Percentiles rank a stretch among this genome's conserved stretches.
Evolutionary conservation across 2,113 vertebrate species (phyloP).

Genomic region (Fulmarus glacialis): DNA sequence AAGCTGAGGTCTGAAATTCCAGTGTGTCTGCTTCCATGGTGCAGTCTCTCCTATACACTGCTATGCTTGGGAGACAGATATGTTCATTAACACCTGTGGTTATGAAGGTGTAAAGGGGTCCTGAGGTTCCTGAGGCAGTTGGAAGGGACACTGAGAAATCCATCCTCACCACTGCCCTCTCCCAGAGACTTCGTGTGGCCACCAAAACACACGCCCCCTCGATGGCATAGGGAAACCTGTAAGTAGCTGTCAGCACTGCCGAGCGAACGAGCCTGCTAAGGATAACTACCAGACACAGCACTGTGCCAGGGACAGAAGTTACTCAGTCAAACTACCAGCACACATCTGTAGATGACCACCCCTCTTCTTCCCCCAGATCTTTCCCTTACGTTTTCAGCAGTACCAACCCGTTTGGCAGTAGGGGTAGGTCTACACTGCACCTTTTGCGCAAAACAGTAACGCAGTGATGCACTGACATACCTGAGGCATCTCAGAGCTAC

Average conservation of each 20-base stretch:
- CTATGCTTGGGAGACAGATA: background rate
- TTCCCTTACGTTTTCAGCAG: background rate
- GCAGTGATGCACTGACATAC: background rate
- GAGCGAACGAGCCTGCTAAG: accelerated
- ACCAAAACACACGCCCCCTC: background rate
- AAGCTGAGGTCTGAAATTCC: background rate
- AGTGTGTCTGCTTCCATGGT: background rate
- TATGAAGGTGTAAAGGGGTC: background rate
- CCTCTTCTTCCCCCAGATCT: background rate
- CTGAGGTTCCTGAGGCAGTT: background rate
- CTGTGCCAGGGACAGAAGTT: background rate
- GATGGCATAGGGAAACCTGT: background rate
- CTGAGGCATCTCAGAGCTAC: background rate
- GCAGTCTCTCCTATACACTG: background rate
- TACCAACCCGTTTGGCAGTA: background rate
- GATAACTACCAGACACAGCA: background rate
- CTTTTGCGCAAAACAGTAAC: background rate
- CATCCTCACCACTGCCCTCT: background rate
- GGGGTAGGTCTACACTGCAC: background rate
- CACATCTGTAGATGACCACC: background rate
- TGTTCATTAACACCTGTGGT: no score
- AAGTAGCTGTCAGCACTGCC: background rate
- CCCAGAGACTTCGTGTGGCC: background rate
- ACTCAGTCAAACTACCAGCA: background rate
- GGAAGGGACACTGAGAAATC: background rate